Conservation (phyloP, 2,113 vertebrate genomes). For the Onychorhynchus coronatus region DNA sequence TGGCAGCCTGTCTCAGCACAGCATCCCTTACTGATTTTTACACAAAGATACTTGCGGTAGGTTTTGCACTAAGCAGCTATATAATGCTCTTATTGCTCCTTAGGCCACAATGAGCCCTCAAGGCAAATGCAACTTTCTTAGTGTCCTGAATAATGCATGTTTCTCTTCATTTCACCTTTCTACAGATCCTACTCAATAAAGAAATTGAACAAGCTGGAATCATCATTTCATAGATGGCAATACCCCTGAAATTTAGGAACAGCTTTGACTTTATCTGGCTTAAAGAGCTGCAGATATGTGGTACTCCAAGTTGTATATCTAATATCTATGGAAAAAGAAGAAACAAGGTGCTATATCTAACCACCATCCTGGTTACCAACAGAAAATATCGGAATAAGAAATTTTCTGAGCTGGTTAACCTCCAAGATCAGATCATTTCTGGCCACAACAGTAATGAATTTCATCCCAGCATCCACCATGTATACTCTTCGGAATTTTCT, state of each 20-base stretch:
- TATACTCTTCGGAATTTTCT: background rate
- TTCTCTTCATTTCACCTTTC: background rate
- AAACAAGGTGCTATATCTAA: background rate
- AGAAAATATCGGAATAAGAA: background rate
- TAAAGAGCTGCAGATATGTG: background rate
- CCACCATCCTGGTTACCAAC: background rate
- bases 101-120: background rate
- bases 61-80: background rate
- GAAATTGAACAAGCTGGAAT: background rate
- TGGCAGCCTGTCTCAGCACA: background rate
- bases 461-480: background rate
- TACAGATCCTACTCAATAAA: background rate
- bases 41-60: background rate
- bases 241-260: background rate
- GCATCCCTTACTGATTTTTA: background rate
- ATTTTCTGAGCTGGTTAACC: background rate
- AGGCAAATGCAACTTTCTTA: background rate
- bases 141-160: background rate
- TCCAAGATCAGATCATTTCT: background rate
- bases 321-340: background rate
- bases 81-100: background rate
- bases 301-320: background rate
- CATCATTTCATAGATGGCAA: background rate
- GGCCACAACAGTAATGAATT: background rate
- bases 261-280: background rate